Evolutionary conservation across 2,888 invertebrate species (phyloP).

Genomic region (Euclidia mi): DNA sequence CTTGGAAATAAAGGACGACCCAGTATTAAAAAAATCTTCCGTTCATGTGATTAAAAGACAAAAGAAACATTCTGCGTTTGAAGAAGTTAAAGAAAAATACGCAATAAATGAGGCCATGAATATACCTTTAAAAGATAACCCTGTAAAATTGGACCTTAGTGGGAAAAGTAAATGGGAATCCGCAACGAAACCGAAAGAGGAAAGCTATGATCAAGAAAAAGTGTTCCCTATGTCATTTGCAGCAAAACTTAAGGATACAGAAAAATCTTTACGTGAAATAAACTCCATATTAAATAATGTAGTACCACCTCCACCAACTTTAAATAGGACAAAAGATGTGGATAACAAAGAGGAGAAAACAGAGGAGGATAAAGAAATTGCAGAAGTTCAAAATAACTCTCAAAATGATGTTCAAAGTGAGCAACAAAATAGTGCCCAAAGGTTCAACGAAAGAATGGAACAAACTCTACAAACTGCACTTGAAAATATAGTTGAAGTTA

Average conservation of each 20-base stretch:
- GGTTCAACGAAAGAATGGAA: conserved; percentile 74
- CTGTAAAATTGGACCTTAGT: conserved; percentile 64
- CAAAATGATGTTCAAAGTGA: conserved; percentile 1
- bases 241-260: conserved; percentile 75
- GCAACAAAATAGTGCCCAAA: conserved; percentile 35
- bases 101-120: conserved; percentile 79
- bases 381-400: not conserved
- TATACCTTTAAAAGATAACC: conserved; percentile 74
- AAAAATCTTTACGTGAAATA: conserved; percentile 71
- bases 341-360: not conserved
- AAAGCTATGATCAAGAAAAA: conserved; percentile 55
- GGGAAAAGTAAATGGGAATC: conserved; percentile 52
- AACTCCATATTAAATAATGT: conserved; percentile 66
- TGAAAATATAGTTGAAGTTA: conserved; percentile 72
- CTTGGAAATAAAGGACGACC: conserved; percentile 58
- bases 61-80: conserved; percentile 64
- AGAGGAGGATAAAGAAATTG: not conserved
- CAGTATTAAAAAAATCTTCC: conserved; percentile 76
- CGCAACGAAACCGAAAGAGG: conserved; percentile 38
- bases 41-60: conserved; percentile 68
- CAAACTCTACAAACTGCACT: conserved; percentile 72
- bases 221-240: conserved; percentile 72
- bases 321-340: conserved; percentile 3
- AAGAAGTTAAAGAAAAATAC: conserved; percentile 76
- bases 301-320: conserved; percentile 14